Conservation (phyloP, 2,888 invertebrate genomes). For the Zelleria hepariella region DNA sequence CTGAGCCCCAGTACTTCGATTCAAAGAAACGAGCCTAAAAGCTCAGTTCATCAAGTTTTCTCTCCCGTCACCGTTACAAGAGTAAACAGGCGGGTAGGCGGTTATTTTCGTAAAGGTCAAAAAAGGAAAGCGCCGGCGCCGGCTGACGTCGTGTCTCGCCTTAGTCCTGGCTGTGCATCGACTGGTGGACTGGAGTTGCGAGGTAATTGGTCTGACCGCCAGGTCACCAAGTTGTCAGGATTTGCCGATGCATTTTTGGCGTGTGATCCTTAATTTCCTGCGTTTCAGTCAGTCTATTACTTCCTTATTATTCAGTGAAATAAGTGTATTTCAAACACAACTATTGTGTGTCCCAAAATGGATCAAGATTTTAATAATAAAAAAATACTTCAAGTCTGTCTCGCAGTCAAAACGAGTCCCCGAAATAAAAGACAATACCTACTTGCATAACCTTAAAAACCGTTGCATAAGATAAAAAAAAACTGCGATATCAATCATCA, state of each 20-base stretch:
- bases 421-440: neutral
- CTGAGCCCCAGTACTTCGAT: no score
- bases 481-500: neutral
- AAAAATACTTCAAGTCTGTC: no score
- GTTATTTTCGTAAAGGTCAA: constrained; percentile 49
- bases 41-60: neutral
- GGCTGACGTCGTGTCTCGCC: neutral
- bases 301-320: no score
- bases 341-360: no score
- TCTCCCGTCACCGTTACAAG: constrained; percentile 6
- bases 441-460: neutral
- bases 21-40: neutral
- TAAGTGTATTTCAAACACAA: no score
- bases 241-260: no score
- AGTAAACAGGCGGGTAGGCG: constrained; percentile 14
- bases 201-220: no score
- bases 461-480: neutral
- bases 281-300: no score
- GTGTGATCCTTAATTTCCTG: no score
- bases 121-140: constrained; percentile 43
- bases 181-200: neutral
- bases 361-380: no score
- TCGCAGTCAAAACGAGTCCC: neutral
- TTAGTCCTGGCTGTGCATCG: neutral
- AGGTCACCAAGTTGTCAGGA: no score